Evolutionary conservation across 30 jellyfish, hydroid and myxozoan genomes (phyloP).

Genomic region (Clytia hemisphaerica): DNA sequence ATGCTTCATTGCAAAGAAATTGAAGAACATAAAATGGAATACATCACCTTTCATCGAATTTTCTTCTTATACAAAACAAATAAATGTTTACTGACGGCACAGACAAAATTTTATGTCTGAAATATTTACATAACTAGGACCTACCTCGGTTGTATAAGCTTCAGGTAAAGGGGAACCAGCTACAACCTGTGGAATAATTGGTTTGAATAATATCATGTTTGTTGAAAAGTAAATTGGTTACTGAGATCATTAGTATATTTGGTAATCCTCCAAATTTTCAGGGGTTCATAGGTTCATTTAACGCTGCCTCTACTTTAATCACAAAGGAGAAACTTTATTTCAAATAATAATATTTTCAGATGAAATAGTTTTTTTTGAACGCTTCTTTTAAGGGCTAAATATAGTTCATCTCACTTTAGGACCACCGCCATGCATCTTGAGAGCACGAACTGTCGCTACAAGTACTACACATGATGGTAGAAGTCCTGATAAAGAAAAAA

Average conservation of each 20-base stretch:
- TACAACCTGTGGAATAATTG: conserved; percentile 48
- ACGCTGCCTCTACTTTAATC: neutral
- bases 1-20: too few species aligned
- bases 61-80: too few species aligned
- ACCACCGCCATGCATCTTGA: conserved; percentile 96
- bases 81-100: too few species aligned
- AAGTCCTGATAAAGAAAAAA: conserved; percentile 47
- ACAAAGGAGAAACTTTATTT: neutral
- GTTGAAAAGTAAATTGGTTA: too few species aligned
- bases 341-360: neutral
- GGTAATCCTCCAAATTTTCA: too few species aligned
- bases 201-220: too few species aligned
- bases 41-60: too few species aligned
- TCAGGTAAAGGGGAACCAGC: conserved; percentile 84
- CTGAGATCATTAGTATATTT: too few species aligned
- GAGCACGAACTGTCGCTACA: conserved; percentile 85
- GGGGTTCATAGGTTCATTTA: too few species aligned
- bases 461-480: conserved; percentile 74
- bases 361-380: neutral
- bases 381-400: too few species aligned
- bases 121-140: neutral
- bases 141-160: conserved; percentile 63
- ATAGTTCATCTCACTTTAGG: conserved; percentile 43
- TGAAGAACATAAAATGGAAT: too few species aligned
- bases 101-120: too few species aligned